Conservation (phyloP, 1,140 invertebrate species). For the Pseudoatta argentina region DNA sequence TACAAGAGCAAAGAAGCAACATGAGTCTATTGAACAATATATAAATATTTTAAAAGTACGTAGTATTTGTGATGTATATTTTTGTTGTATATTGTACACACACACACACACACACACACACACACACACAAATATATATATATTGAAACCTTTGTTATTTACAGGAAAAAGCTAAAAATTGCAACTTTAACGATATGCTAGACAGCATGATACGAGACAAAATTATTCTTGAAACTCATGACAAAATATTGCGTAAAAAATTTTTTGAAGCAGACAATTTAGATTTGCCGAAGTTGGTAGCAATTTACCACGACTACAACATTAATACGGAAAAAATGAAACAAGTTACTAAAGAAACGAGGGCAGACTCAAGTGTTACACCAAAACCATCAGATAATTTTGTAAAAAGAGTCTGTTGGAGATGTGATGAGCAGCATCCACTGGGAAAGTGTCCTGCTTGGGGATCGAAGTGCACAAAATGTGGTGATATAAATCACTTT, state of each 20-base stretch:
- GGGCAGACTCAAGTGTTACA: not conserved
- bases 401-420: slow-evolving; percentile 54
- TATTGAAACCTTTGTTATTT: not conserved
- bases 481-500: slow-evolving; percentile 57
- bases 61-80: not conserved
- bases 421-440: slow-evolving; percentile 57
- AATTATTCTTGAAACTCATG: slow-evolving; percentile 64
- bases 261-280: slow-evolving; percentile 67
- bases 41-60: slow-evolving; percentile 67
- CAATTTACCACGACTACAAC: slow-evolving; percentile 53
- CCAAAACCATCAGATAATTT: not conserved
- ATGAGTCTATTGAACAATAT: slow-evolving; percentile 65
- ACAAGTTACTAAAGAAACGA: slow-evolving; percentile 31
- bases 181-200: slow-evolving; percentile 69
- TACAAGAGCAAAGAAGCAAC: slow-evolving; percentile 26
- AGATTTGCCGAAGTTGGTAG: slow-evolving; percentile 46
- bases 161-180: slow-evolving; percentile 70
- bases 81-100: slow-evolving; percentile 5
- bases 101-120: not conserved
- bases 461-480: slow-evolving; percentile 61
- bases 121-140: not conserved
- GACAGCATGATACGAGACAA: slow-evolving; percentile 73
- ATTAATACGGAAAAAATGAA: slow-evolving; percentile 28
- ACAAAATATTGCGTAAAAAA: slow-evolving; percentile 61
- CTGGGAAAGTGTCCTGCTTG: slow-evolving; percentile 65